Evolutionary conservation across 2,888 invertebrate species (phyloP), one percentile per base, ranked within the genome.

Genomic region (Xestia rhomboidea): DNA sequence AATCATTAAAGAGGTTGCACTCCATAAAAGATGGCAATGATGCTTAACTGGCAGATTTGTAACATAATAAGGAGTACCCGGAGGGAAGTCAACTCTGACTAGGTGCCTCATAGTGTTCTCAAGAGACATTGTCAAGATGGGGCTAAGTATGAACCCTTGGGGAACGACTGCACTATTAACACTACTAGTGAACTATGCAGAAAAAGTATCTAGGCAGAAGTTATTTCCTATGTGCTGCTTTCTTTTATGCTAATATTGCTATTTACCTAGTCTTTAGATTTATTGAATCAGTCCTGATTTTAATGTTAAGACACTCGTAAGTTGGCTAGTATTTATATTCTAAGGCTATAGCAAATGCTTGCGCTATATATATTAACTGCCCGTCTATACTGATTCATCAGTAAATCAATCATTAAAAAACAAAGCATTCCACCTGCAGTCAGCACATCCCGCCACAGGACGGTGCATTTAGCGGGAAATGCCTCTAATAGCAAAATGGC

Each of bases 401-500:
- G 15, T n/a, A 15, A 74, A 66, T 49, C 18, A 41, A 64, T 64
- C 13, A 49, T 67, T n/a, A 3, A 62, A 68, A 54, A 67, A 51
- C 24, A 74, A 51, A 51, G 24, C 38, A 60, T 51, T 8, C 54
- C 5, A 57, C 13, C 7, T 30, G 46, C 51, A 72, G 66, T 76
- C 24, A 63, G 24, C 10, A 44, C 60, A 69, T 76, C 57, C 44
- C 51, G 73, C 46, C 54, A 21, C 68, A 77, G 67, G 82, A 81
- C 38, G 46, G 67, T 21, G 54, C 71, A 76, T 76, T 77, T 82
- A 80, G 78, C 86, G 81, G 88, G 86, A 85, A 85, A 82, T 85
- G 72, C 68, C 71, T 84, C n/a, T 54, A 85, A 79, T 77, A 73
- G 46, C 73, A 87, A 83, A 64, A 83, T 81, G 76, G 76, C 72